Base-by-base conservation (phyloP, 2,113 vertebrate species). In the Chitala chitala region DNA sequence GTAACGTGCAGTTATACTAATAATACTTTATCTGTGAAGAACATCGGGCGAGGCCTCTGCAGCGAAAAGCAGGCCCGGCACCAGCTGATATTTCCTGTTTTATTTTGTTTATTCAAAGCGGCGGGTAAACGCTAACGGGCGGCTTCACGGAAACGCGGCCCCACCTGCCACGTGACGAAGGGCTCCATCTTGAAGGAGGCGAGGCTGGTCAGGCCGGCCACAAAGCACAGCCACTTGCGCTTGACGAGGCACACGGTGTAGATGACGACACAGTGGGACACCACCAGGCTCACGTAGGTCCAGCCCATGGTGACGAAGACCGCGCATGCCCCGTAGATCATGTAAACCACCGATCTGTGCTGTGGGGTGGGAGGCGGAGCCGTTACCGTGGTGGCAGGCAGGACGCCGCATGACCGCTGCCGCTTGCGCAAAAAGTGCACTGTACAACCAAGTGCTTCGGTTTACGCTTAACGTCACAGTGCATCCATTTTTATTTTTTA, bases 121-220 rank as follows among this genome's bases (percentile, higher is more conserved):
- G 5, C 46, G 8, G 46, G 46, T 48, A 8, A 51, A 51, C 20
- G 48, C 12, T 51, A 51, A 51, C 48, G 20, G 20, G 46, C 46
- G 9, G 46, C 9, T 48, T 48, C 8, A n/a, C 29, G 20, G 36
- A 15, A 29, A 15, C 9, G 6, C 17, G 42, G 76, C n/a, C 88
- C 64, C 73, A 98, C 97, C 94, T 99, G 97, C 96, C 95, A 98
- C 1, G 92, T 89, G 83, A 89, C 94, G 15, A 95, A 93, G 0
- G 95, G 95, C 42, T 98, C 96, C 85, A 96, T 73, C 84, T 97
- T 98, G 88, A 99, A 93, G 38, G 95, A 95, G n/a, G 95, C 93
- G 0, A 98, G 87, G 48, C 94, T 94, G 81, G 88, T 86, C 42
- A 99, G 88, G 12, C 97, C 96, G 0, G 94, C 91, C 6, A 83